Percentiles rank a stretch among this genome's conserved stretches.
Evolutionary conservation across 2,797 vertebrate species (phyloP).

Genomic region (Parotocinclus haroldoi): DNA sequence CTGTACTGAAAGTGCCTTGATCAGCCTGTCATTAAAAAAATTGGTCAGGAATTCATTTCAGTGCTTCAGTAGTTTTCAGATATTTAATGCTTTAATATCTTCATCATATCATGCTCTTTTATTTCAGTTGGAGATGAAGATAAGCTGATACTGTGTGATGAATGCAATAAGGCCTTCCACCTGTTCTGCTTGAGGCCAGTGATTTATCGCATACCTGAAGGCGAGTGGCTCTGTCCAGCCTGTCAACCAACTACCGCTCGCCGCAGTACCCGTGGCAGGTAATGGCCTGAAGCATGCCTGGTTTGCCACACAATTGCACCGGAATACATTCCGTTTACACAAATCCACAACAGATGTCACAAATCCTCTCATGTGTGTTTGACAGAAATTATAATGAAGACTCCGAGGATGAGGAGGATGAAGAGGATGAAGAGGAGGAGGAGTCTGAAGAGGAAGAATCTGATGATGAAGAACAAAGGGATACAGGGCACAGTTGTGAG

Average conservation of each 20-base stretch:
- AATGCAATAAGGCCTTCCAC: conserved; percentile 98
- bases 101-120: not conserved
- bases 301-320: too few species aligned
- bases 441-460: conserved; percentile 80
- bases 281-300: not conserved
- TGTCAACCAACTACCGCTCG: conserved; percentile 88
- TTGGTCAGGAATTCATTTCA: too few species aligned
- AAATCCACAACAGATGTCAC: not conserved
- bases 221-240: conserved; percentile 94
- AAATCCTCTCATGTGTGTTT: too few species aligned
- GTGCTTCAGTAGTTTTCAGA: too few species aligned
- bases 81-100: too few species aligned
- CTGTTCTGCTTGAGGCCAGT: conserved; percentile 93
- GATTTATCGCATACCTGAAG: conserved; percentile 85
- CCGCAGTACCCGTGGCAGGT: conserved; percentile 87
- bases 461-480: conserved; percentile 83
- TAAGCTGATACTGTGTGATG: conserved; percentile 94
- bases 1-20: too few species aligned
- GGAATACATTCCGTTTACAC: too few species aligned
- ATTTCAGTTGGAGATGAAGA: conserved; percentile 84
- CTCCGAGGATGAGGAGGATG: conserved; percentile 80
- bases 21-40: too few species aligned
- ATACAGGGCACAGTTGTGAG: conserved; percentile 89
- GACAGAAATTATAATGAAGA: conserved; percentile 89
- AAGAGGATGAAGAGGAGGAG: conserved; percentile 76